Percentiles rank a stretch among this genome's conserved stretches.
These are phyloP conservation scores for Yponomeuta cagnagella DNA, from an alignment of 2,888 invertebrate species.

Conservation along the genomic window DNA sequence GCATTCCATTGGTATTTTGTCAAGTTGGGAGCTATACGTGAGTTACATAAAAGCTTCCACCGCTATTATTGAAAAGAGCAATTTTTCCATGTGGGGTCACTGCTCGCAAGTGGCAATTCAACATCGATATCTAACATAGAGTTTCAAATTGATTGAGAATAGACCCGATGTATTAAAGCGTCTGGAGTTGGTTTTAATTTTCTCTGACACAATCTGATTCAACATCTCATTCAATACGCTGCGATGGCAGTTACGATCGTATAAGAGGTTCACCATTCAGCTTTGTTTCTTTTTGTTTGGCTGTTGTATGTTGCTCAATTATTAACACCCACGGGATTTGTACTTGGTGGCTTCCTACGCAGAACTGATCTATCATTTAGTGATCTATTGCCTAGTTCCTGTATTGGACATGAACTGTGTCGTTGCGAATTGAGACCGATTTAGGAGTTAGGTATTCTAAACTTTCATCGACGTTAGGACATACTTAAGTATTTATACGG, in stretches of 20 bases:
- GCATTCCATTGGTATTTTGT: conserved; percentile 19
- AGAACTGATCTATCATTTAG: conserved; percentile 17
- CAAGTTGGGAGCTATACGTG: background rate
- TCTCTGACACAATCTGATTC: background rate
- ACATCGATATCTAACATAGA: no score
- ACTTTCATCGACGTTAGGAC: no score
- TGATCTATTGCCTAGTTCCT: conserved; percentile 14
- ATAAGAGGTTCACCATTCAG: background rate
- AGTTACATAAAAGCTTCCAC: background rate
- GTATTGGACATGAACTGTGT: conserved; percentile 12
- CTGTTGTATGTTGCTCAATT: conserved; percentile 36
- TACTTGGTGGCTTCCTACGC: conserved; percentile 5
- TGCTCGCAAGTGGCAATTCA: no score
- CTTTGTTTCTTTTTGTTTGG: conserved; percentile 26
- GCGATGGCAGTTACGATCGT: background rate
- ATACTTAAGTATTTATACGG: no score
- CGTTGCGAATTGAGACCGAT: conserved; percentile 2
- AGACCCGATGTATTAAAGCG: no score
- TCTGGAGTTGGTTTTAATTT: no score
- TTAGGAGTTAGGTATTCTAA: background rate
- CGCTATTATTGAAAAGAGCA: background rate
- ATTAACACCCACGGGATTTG: conserved; percentile 38
- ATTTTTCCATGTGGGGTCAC: no score
- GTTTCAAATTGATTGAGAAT: no score
- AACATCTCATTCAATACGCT: background rate